phyloP scores from a whole-genome alignment of 2,113 vertebrate species.

The Platycercus adscitus region DNA sequence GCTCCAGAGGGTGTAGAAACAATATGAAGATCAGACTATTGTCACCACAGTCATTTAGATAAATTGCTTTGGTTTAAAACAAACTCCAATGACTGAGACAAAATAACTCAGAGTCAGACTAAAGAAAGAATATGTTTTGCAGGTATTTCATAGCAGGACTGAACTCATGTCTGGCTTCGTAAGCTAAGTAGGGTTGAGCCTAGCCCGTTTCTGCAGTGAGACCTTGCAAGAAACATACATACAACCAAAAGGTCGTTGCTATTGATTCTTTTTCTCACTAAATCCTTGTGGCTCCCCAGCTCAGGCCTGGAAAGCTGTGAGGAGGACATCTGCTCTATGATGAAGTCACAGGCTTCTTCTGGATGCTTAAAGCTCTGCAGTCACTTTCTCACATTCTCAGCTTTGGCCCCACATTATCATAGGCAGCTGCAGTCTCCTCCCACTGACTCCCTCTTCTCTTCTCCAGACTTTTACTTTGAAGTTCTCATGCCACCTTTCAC shows the following conservation, averaged over 20 bases:
- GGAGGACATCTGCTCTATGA: neutral
- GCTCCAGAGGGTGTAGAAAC: neutral
- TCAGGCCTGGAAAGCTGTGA: neutral
- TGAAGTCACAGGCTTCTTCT: neutral
- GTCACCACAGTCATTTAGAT: neutral
- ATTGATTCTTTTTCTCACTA: neutral
- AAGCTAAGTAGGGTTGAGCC: neutral
- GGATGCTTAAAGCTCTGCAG: neutral
- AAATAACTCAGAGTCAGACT: neutral
- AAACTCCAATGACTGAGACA: neutral
- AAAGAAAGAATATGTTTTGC: neutral
- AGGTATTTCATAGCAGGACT: neutral
- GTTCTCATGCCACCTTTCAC: neutral
- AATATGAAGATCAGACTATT: neutral
- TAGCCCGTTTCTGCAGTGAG: neutral
- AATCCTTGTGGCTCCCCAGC: neutral
- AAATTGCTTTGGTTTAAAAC: constrained; percentile 3
- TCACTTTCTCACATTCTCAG: neutral
- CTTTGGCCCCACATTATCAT: neutral
- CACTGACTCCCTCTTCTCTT: neutral
- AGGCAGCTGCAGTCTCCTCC: neutral
- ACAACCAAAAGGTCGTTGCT: neutral
- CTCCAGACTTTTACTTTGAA: neutral
- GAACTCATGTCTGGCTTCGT: neutral
- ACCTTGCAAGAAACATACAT: neutral